phyloP scores from a whole-genome alignment of 2,113 vertebrate genomes.

The Pantherophis guttatus region DNA sequence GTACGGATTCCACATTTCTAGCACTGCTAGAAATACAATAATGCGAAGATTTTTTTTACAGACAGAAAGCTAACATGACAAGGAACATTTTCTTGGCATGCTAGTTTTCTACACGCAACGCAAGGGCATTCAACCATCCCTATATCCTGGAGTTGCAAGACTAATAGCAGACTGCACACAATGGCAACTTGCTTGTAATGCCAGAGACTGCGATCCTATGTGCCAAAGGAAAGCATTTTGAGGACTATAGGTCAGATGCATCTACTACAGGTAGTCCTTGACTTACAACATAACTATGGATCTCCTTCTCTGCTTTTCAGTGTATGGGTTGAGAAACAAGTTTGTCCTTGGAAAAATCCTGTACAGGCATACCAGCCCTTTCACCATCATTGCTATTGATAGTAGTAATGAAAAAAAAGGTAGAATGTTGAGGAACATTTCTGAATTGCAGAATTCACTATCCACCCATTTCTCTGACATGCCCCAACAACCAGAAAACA shows the following conservation, averaged over 20 bases:
- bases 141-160: neutral
- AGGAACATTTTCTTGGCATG: neutral
- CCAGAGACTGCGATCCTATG: neutral
- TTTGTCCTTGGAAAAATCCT: neutral
- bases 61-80: neutral
- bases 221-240: neutral
- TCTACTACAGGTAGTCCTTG: neutral
- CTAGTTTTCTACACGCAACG: neutral
- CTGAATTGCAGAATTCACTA: neutral
- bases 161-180: neutral
- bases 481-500: neutral
- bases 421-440: neutral
- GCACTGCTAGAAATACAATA: neutral
- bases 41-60: neutral
- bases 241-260: neutral
- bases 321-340: neutral
- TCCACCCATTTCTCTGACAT: neutral
- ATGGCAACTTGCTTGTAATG: neutral
- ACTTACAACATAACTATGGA: neutral
- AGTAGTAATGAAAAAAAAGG: neutral
- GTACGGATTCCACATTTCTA: neutral
- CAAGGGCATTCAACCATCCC: neutral
- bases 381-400: neutral
- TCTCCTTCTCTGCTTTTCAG: neutral
- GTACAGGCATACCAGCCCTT: neutral